A percentile compares a stretch with the other conserved stretches of the same genome.
Evolutionary conservation across 92 coral and sea anemone species (phyloP).

Genomic region (Pocillopora grandis): DNA sequence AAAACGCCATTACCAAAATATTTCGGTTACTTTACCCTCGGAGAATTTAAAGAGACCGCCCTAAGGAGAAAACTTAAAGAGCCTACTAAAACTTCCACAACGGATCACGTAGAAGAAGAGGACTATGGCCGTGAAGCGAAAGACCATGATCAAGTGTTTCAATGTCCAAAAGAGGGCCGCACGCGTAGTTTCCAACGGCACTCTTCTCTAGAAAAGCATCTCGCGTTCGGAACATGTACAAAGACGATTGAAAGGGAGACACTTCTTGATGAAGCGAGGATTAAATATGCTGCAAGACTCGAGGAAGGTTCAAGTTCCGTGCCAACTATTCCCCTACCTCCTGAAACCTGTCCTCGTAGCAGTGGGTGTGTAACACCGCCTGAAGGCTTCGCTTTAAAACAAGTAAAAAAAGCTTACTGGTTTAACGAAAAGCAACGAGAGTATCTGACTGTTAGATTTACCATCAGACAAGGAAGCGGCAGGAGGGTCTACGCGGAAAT

Average conservation of each 20-base stretch:
- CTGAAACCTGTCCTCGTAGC: no score
- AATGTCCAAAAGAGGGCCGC: slow-evolving; percentile 37
- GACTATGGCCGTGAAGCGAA: slow-evolving; percentile 12
- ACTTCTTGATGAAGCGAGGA: no score
- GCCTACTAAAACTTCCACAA: slow-evolving; percentile 4
- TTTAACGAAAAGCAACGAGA: no score
- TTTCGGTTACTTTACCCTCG: slow-evolving; percentile 20
- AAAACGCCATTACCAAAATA: slow-evolving; percentile 28
- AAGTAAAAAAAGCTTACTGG: no score
- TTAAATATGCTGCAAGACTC: no score
- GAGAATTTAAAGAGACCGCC: slow-evolving; percentile 34
- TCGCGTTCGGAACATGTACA: slow-evolving; percentile 37
- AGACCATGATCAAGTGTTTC: slow-evolving; percentile 23
- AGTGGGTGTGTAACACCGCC: no score
- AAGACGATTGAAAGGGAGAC: not conserved
- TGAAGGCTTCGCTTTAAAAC: no score
- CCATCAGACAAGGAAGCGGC: no score
- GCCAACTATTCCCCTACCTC: no score
- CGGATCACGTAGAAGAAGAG: slow-evolving; percentile 17
- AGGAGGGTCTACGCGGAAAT: no score
- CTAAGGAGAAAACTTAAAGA: not conserved
- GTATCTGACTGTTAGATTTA: no score
- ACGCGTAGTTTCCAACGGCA: slow-evolving; percentile 29
- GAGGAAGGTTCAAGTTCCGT: no score
- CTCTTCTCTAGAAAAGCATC: slow-evolving; percentile 34